Evolutionary conservation across 1,140 invertebrate genomes (phyloP), one percentile per base, ranked within the genome.

Genomic region (Druon quercuslanigerum): DNA sequence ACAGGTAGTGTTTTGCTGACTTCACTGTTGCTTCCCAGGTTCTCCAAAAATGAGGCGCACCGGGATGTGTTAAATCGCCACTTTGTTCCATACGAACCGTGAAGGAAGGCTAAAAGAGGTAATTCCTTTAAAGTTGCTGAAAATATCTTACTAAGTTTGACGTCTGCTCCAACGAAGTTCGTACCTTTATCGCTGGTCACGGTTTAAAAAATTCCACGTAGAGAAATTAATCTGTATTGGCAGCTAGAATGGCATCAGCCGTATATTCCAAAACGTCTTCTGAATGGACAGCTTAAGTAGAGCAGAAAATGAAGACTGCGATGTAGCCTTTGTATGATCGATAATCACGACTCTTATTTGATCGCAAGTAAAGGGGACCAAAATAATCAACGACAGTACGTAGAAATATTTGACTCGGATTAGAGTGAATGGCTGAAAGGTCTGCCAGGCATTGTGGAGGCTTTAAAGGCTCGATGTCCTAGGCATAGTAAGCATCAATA

Each of bases 291-390:
- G 82, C 82, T 72, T 81, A 82, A 0, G 83, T 86, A 4, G 70
- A 51, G 12, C 84, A 80, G 17, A 84, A 86, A 2, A 84, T 79
- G n/a, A n/a, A n/a, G n/a, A n/a, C n/a, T n/a, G n/a, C n/a, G n/a
- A n/a, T n/a, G n/a, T n/a, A n/a, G n/a, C 57, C 76, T 33, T 86
- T 89, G 3, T 72, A 76, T 16, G 76, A 50, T 51, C 75, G 75
- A 16, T 71, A 51, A 0, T 79, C 78, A 17, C 84, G 77, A 17
- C 79, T 76, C 8, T 75, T 76, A 17, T 71, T 78, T 7, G 46
- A 79, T 78, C 86, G 87, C 0, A 90, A 71, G 0, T 79, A 50
- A 8, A 90, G 71, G 1, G 87, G 85, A 14, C 84, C 85, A 25
- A 79, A 80, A 71, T 80, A 86, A 77, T 89, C 85, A 2, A 87